These are phyloP conservation scores for Apoderus coryli DNA, from an alignment of 2,888 invertebrate species.

Conservation along the genomic window DNA sequence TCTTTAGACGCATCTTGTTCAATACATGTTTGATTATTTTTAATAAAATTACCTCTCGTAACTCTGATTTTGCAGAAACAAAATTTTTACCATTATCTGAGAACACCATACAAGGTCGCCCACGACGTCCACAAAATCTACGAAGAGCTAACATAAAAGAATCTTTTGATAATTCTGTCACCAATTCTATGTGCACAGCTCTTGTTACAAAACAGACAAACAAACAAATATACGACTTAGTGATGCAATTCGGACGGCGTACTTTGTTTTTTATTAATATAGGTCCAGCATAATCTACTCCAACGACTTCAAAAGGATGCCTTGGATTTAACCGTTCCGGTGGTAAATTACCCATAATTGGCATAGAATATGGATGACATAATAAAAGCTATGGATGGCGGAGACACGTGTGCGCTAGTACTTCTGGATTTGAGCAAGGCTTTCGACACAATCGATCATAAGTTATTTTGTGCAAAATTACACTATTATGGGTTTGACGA, in stretches of 20 bases:
- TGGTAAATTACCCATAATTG: slow-evolving; percentile 15
- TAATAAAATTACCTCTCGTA: too few relatives aligned
- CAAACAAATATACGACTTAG: slow-evolving; percentile 16
- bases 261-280: slow-evolving; percentile 15
- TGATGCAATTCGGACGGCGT: slow-evolving; percentile 14
- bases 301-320: slow-evolving; percentile 15
- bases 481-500: too few relatives aligned
- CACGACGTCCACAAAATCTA: slow-evolving; percentile 19
- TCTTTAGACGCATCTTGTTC: too few relatives aligned
- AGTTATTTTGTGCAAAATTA: too few relatives aligned
- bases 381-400: too few relatives aligned
- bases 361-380: too few relatives aligned
- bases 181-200: slow-evolving; percentile 21
- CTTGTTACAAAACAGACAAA: slow-evolving; percentile 18
- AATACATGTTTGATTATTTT: too few relatives aligned
- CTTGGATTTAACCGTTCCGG: slow-evolving; percentile 9
- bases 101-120: slow-evolving; percentile 16
- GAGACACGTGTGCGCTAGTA: too few relatives aligned
- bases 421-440: too few relatives aligned
- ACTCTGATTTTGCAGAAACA: slow-evolving; percentile 10
- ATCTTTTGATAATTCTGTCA: slow-evolving; percentile 17
- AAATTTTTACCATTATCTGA: slow-evolving; percentile 22
- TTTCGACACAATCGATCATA: too few relatives aligned
- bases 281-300: slow-evolving; percentile 19
- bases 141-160: slow-evolving; percentile 18